phyloP scores from a whole-genome alignment of 2,888 invertebrate genomes.

The Phaedon cochleariae region DNA sequence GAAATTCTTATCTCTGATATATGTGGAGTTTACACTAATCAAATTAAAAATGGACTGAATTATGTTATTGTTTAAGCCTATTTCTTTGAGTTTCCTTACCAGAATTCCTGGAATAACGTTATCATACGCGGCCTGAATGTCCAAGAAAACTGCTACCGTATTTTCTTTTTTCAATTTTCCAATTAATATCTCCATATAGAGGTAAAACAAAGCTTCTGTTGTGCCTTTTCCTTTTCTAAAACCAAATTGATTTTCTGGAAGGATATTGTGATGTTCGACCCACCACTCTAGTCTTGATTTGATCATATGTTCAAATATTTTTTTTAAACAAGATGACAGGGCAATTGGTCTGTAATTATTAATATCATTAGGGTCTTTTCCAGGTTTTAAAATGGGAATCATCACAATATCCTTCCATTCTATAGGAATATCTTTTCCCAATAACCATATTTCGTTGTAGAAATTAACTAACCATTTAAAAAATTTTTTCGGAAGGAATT shows the following conservation, averaged over 20 bases:
- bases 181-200: background rate
- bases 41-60: background rate
- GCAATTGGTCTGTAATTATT: too few relatives aligned
- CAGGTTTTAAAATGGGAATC: too few relatives aligned
- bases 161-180: conserved; percentile 1
- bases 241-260: conserved; percentile 11
- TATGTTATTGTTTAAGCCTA: background rate
- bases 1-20: background rate
- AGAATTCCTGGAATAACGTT: conserved; percentile 12
- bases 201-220: background rate
- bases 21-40: background rate
- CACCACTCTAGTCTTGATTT: too few relatives aligned
- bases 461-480: background rate
- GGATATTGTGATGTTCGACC: background rate
- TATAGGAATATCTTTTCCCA: too few relatives aligned
- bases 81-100: background rate
- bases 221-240: conserved; percentile 20
- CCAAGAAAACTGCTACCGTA: conserved; percentile 4
- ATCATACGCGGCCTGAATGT: conserved; percentile 16
- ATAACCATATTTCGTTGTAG: background rate
- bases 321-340: too few relatives aligned
- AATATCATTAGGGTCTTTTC: too few relatives aligned
- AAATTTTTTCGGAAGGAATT: background rate
- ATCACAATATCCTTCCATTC: background rate
- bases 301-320: too few relatives aligned